These are phyloP conservation scores for Sturnus vulgaris DNA, from an alignment of 2,113 vertebrate species.

Conservation along the genomic window DNA sequence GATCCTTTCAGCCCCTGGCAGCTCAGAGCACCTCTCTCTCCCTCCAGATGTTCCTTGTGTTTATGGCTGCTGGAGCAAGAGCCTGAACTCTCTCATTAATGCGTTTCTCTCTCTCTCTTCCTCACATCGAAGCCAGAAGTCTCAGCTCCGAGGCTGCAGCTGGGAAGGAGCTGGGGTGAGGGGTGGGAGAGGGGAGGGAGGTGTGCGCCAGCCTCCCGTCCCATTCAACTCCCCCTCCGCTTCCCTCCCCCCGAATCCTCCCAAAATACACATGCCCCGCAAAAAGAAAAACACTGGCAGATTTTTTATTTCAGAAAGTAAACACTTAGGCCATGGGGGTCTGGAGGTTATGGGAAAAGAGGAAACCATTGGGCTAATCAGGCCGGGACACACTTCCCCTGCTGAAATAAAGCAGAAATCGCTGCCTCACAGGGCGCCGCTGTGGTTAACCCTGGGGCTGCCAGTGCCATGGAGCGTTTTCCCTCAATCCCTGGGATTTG, in stretches of 20 bases:
- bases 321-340: slow-evolving; percentile 96
- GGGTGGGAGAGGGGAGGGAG: slow-evolving; percentile 46
- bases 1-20: slow-evolving; percentile 64
- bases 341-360: slow-evolving; percentile 99
- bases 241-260: slow-evolving; percentile 67
- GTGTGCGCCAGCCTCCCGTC: slow-evolving; percentile 35
- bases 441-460: slow-evolving; percentile 72
- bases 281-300: slow-evolving; percentile 85
- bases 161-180: slow-evolving; percentile 64
- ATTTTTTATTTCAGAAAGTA: slow-evolving; percentile 99
- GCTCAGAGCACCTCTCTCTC: slow-evolving; percentile 21
- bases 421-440: slow-evolving; percentile 50
- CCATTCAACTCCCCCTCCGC: slow-evolving; percentile 47
- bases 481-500: neutral
- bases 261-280: slow-evolving; percentile 77
- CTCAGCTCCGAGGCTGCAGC: slow-evolving; percentile 70
- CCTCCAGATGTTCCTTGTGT: slow-evolving; percentile 81
- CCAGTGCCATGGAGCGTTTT: neutral
- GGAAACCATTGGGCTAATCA: slow-evolving; percentile 99
- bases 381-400: slow-evolving; percentile 94
- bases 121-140: slow-evolving; percentile 64
- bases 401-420: slow-evolving; percentile 85
- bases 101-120: slow-evolving; percentile 32
- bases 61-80: slow-evolving; percentile 78
- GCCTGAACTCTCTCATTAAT: slow-evolving; percentile 73